Evolutionary conservation across 2,888 invertebrate genomes (phyloP).

Genomic region (Callyntrura sp.): DNA sequence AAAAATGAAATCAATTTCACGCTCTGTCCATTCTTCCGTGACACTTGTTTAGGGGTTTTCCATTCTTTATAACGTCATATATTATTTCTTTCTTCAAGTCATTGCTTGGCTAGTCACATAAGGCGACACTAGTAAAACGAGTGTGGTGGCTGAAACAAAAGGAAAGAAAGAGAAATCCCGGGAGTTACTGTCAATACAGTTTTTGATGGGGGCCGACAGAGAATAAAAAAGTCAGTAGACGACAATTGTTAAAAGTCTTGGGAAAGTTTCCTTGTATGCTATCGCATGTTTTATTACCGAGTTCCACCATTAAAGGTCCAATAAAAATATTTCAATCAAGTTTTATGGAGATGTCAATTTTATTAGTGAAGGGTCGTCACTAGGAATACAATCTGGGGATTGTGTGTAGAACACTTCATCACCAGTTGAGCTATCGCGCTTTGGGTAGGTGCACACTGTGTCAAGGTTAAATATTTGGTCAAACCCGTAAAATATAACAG

Average conservation of each 20-base stretch:
- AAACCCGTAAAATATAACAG: background rate
- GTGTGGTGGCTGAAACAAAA: background rate
- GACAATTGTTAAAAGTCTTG: background rate
- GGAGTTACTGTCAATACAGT: background rate
- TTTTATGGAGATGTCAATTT: slow-evolving; percentile 36
- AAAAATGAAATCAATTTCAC: slow-evolving; percentile 75
- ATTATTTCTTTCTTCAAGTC: background rate
- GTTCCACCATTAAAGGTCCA: background rate
- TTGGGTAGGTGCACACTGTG: background rate
- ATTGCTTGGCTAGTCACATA: slow-evolving; percentile 5
- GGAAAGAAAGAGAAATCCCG: background rate
- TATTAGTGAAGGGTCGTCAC: background rate
- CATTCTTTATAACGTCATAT: slow-evolving; percentile 14
- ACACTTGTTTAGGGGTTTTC: slow-evolving; percentile 56
- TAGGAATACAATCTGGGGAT: background rate
- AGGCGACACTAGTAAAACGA: background rate
- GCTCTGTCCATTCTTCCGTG: slow-evolving; percentile 69
- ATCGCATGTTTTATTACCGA: no score
- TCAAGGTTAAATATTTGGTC: slow-evolving; percentile 3
- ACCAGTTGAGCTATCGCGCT: background rate
- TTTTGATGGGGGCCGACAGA: background rate
- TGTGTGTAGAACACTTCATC: slow-evolving; percentile 6
- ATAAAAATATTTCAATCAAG: slow-evolving; percentile 45
- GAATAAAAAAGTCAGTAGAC: background rate
- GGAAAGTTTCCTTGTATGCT: background rate